These are phyloP conservation scores for Eptesicus fuscus DNA, from an alignment of 2,113 vertebrate genomes.

Conservation along the genomic window DNA sequence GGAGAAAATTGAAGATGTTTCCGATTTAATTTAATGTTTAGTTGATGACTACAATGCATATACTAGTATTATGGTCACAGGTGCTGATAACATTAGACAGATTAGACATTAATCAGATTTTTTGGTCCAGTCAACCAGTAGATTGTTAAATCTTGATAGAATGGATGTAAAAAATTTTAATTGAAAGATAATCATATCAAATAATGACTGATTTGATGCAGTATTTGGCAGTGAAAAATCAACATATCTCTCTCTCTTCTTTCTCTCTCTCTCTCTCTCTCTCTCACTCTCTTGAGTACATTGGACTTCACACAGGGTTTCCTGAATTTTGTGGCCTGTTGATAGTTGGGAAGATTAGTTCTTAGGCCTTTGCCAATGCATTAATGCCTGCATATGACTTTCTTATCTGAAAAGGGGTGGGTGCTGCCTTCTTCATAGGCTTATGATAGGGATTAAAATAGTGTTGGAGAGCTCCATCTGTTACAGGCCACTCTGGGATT, in stretches of 20 bases:
- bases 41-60: background rate
- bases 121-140: background rate
- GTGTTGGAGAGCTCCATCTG: background rate
- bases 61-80: background rate
- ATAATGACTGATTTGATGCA: background rate
- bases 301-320: background rate
- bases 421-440: background rate
- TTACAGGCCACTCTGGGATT: background rate
- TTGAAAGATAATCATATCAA: background rate
- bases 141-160: background rate
- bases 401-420: background rate
- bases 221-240: background rate
- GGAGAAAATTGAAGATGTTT: background rate
- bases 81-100: background rate
- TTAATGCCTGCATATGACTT: background rate
- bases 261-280: background rate
- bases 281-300: background rate
- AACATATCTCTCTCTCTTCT: too few relatives aligned
- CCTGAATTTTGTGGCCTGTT: background rate
- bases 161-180: background rate
- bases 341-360: background rate
- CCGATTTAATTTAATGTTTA: background rate
- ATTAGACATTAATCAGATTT: background rate
- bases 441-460: background rate
- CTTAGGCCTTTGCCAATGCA: background rate